These are phyloP conservation scores for Hemibagrus wyckioides DNA, from an alignment of 2,113 vertebrate species.

Conservation along the genomic window DNA sequence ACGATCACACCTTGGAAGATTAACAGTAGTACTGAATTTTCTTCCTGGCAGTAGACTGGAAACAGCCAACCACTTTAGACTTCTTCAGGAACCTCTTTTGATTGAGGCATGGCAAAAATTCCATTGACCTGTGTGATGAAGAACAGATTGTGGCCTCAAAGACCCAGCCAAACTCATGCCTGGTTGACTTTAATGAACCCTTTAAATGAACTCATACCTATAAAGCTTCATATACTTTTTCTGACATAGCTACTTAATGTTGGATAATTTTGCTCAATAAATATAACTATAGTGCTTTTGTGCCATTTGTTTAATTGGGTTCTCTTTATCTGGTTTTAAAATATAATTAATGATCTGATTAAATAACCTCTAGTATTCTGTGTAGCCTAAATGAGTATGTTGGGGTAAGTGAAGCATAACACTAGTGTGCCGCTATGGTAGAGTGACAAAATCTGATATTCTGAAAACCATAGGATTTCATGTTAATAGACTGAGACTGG, in stretches of 20 bases:
- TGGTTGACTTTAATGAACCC: neutral
- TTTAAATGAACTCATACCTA: neutral
- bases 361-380: neutral
- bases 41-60: neutral
- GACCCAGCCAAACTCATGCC: neutral
- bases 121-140: neutral
- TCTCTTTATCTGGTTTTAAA: neutral
- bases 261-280: neutral
- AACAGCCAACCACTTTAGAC: too few species aligned
- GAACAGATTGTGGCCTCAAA: neutral
- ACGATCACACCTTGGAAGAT: neutral
- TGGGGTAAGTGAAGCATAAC: neutral
- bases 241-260: neutral
- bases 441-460: neutral
- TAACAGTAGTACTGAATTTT: neutral
- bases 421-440: neutral
- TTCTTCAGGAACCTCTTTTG: neutral
- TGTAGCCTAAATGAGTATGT: neutral
- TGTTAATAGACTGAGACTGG: neutral
- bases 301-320: neutral
- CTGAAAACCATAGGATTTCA: neutral
- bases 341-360: neutral
- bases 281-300: neutral
- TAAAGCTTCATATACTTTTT: neutral
- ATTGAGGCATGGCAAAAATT: neutral